These are phyloP conservation scores for Ammodytes marinus DNA, from an alignment of 2,113 vertebrate genomes.

Conservation along the genomic window DNA sequence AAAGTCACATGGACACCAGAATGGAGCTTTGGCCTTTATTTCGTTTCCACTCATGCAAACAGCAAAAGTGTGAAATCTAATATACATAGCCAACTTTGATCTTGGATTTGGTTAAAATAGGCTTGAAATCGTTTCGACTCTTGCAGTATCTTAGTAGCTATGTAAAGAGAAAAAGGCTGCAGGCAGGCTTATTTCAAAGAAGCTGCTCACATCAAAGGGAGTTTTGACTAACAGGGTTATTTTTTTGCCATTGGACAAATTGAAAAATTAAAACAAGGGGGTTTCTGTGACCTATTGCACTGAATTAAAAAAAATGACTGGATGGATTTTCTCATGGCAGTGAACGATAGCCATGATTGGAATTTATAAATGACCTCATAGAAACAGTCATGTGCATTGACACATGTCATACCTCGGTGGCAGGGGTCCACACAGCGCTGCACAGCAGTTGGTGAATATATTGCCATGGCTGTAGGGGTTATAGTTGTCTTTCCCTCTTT, in stretches of 20 bases:
- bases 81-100: conserved; percentile 64
- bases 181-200: conserved; percentile 57
- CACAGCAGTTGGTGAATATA: conserved; percentile 96
- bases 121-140: conserved; percentile 58
- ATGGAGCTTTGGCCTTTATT: conserved; percentile 10
- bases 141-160: conserved; percentile 43
- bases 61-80: conserved; percentile 60
- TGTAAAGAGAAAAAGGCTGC: conserved; percentile 52
- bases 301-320: background rate
- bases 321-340: background rate
- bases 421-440: conserved; percentile 95
- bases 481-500: conserved; percentile 98
- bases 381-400: conserved; percentile 16
- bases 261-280: conserved; percentile 18
- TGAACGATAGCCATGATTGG: background rate
- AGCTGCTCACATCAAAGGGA: conserved; percentile 59
- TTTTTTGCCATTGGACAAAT: conserved; percentile 45
- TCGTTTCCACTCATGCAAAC: conserved; percentile 44
- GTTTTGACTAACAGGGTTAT: conserved; percentile 33
- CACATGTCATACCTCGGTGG: conserved; percentile 91
- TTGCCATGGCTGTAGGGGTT: conserved; percentile 98
- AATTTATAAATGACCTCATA: background rate
- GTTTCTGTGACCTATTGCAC: conserved; percentile 10
- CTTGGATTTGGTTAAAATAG: conserved; percentile 56
- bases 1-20: conserved; percentile 37